phyloP scores from a whole-genome alignment of 2,113 vertebrate genomes.

The Ailuropoda melanoleuca region DNA sequence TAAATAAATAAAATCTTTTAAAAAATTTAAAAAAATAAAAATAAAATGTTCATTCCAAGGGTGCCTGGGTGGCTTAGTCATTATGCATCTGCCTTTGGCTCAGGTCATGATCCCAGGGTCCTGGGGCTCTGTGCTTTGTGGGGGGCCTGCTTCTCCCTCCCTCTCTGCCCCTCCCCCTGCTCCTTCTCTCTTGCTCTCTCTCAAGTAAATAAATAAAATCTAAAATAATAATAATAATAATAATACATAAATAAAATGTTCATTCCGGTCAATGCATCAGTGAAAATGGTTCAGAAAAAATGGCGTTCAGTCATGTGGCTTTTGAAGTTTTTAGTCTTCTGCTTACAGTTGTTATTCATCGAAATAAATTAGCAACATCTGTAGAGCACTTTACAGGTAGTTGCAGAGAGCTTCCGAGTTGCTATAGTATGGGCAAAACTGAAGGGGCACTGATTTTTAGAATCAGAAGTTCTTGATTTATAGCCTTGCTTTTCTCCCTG shows the following conservation, averaged over 20 bases:
- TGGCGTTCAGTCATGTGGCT: neutral
- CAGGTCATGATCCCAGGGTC: too few relatives aligned
- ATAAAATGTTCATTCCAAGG: neutral
- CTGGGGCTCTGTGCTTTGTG: too few relatives aligned
- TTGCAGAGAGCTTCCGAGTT: neutral
- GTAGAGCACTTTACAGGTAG: neutral
- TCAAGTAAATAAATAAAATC: neutral
- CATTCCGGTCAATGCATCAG: neutral
- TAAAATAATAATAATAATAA: neutral
- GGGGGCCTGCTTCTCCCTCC: neutral
- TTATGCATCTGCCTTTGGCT: too few relatives aligned
- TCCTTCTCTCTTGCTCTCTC: neutral
- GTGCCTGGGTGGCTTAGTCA: too few relatives aligned
- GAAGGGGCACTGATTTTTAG: neutral
- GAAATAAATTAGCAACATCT: neutral
- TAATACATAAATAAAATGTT: neutral
- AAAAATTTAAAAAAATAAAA: too few relatives aligned
- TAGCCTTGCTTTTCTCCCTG: neutral
- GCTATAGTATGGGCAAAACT: too few relatives aligned
- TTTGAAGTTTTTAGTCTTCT: neutral
- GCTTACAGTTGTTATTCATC: neutral
- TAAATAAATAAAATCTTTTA: too few relatives aligned
- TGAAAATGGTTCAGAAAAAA: neutral
- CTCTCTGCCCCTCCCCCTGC: neutral
- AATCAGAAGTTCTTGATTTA: neutral